A percentile compares a stretch with the other conserved stretches of the same genome.
Conservation (phyloP, 2,797 vertebrate genomes). For the Betta splendens region DNA sequence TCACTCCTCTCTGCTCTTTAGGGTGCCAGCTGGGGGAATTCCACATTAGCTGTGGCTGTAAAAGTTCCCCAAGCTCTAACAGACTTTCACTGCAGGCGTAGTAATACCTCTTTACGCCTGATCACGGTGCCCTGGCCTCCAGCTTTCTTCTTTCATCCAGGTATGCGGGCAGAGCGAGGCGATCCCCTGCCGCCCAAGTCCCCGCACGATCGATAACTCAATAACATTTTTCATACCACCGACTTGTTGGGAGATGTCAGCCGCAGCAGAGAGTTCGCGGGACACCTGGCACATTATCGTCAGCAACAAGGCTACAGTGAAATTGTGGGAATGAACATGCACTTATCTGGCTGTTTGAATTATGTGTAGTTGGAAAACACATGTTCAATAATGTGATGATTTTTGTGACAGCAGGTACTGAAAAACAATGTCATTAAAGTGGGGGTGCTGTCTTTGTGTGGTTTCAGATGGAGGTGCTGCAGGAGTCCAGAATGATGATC, state of each 20-base stretch:
- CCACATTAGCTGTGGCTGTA: constrained; percentile 63
- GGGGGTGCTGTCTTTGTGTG: constrained; percentile 47
- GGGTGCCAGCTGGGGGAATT: constrained; percentile 69
- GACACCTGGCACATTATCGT: constrained; percentile 67
- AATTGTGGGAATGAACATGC: constrained; percentile 23
- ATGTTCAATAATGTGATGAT: constrained; percentile 25
- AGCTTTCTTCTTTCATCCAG: constrained; percentile 65
- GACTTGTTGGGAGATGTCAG: constrained; percentile 88
- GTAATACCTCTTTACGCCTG: constrained; percentile 68
- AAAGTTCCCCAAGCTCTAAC: constrained; percentile 55
- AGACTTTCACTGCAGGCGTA: constrained; percentile 52
- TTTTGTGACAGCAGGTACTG: constrained; percentile 19
- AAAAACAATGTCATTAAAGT: too few relatives aligned
- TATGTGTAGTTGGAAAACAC: constrained; percentile 23
- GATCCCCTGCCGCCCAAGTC: constrained; percentile 82
- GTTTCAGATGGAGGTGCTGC: constrained; percentile 89
- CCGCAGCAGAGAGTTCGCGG: constrained; percentile 83
- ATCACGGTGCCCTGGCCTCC: constrained; percentile 62
- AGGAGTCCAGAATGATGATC: constrained; percentile 96
- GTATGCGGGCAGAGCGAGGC: constrained; percentile 71
- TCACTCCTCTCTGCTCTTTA: constrained; percentile 68
- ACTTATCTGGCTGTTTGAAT: constrained; percentile 21
- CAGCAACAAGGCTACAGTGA: constrained; percentile 14
- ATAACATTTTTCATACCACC: constrained; percentile 89
- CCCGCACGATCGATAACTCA: constrained; percentile 91